Percentiles rank a stretch among this genome's conserved stretches.
phyloP scores from a whole-genome alignment of 2,113 vertebrate genomes.

The Pungitius pungitius region DNA sequence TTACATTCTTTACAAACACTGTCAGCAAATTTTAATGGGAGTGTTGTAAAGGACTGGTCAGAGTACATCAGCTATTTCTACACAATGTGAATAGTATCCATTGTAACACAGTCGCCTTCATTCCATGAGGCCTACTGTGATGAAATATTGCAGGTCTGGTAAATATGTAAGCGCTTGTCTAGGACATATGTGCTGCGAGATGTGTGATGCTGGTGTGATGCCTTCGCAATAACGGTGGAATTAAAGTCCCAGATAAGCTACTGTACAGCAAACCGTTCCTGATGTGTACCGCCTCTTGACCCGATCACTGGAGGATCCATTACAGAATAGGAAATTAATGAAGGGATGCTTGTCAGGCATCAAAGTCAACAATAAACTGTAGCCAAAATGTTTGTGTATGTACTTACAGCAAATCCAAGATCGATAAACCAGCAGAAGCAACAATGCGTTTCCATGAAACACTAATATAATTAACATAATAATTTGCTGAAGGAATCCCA shows the following conservation, averaged over 20 bases:
- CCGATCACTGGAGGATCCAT: background rate
- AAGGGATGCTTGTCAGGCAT: background rate
- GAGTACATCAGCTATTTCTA: conserved; percentile 21
- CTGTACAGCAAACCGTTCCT: background rate
- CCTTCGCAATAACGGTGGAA: background rate
- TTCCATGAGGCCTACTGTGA: conserved; percentile 2
- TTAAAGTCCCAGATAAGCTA: background rate
- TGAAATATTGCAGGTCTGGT: background rate
- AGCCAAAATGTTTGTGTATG: background rate
- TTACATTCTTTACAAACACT: conserved; percentile 1
- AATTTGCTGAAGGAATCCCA: background rate
- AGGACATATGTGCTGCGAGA: background rate
- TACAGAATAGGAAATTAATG: background rate
- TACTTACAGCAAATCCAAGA: background rate
- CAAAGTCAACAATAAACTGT: background rate
- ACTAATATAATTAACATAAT: too few species aligned
- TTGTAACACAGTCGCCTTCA: background rate
- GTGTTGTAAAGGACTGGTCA: conserved; percentile 15
- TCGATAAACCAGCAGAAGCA: background rate
- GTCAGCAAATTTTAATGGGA: conserved; percentile 1
- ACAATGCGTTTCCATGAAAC: background rate
- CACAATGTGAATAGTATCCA: background rate
- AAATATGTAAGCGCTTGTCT: background rate
- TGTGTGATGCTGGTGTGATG: conserved; percentile 6
- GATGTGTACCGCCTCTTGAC: background rate